Evolutionary conservation across 2,888 invertebrate genomes (phyloP).

Genomic region (Drosophila diplacantha): DNA sequence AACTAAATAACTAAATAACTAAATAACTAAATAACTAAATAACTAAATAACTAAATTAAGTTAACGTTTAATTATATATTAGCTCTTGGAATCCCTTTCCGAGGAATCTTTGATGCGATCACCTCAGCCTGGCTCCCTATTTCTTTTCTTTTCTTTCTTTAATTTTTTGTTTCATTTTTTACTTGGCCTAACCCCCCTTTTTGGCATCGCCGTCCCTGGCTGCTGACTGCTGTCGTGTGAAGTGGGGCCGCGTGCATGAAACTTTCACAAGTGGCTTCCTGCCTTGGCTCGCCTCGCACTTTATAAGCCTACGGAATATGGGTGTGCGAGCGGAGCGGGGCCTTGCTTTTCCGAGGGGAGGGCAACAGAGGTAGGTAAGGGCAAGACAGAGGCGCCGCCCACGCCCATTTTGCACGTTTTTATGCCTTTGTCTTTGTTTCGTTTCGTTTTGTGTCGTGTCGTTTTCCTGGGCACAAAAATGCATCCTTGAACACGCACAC

Average conservation of each 20-base stretch:
- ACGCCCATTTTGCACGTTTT: slow-evolving; percentile 70
- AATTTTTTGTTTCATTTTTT: slow-evolving; percentile 1
- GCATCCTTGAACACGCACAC: slow-evolving; percentile 72
- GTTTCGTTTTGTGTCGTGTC: slow-evolving; percentile 63
- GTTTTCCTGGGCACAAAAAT: slow-evolving; percentile 69
- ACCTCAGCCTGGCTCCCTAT: neutral
- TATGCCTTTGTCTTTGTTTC: slow-evolving; percentile 67
- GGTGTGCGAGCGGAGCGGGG: slow-evolving; percentile 2
- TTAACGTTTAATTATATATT: neutral
- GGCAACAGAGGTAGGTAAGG: neutral
- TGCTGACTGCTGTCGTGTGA: slow-evolving; percentile 62
- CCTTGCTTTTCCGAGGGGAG: slow-evolving; percentile 14
- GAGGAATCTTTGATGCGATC: slow-evolving; percentile 16
- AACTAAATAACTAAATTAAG: too few species aligned
- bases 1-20: too few species aligned
- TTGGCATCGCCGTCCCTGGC: slow-evolving; percentile 9
- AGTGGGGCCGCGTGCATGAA: slow-evolving; percentile 73
- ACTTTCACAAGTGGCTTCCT: slow-evolving; percentile 73
- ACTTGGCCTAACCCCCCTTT: neutral
- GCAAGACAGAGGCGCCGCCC: slow-evolving; percentile 25
- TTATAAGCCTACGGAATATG: slow-evolving; percentile 59
- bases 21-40: too few species aligned
- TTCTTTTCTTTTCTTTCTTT: neutral
- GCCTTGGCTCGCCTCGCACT: slow-evolving; percentile 65
- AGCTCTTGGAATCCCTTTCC: neutral